A percentile compares a stretch with the other conserved stretches of the same genome.
phyloP scores from a whole-genome alignment of 2,113 vertebrate species.

The Brachionichthys hirsutus region DNA sequence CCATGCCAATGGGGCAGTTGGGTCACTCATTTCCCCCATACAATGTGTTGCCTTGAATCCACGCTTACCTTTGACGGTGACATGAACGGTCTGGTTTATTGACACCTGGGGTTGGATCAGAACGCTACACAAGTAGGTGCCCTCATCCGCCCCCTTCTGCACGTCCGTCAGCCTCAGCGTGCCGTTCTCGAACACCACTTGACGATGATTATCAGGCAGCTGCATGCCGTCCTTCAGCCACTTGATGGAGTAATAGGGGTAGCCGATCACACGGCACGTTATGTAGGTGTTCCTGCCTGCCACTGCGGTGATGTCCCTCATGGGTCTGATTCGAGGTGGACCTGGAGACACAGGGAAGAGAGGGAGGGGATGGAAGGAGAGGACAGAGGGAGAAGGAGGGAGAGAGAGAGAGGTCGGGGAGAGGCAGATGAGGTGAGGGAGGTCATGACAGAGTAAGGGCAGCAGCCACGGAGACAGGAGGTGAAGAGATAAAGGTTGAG shows the following conservation, averaged over 20 bases:
- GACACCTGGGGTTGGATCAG: constrained; percentile 97
- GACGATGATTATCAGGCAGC: constrained; percentile 97
- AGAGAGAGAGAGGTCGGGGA: constrained; percentile 54
- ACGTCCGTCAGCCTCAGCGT: constrained; percentile 96
- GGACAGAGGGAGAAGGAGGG: constrained; percentile 27
- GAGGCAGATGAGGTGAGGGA: constrained; percentile 59
- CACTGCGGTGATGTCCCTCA: constrained; percentile 97
- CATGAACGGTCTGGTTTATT: constrained; percentile 96
- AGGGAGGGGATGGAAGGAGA: constrained; percentile 58
- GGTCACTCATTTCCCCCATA: neutral
- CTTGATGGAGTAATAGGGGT: constrained; percentile 99
- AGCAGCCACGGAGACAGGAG: constrained; percentile 55
- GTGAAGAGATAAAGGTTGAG: constrained; percentile 66
- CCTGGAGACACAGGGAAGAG: constrained; percentile 81
- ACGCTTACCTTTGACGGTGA: constrained; percentile 93
- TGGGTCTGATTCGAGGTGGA: constrained; percentile 94
- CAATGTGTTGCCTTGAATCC: neutral
- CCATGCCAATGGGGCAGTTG: no score
- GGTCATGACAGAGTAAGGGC: constrained; percentile 53
- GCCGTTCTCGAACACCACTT: constrained; percentile 97
- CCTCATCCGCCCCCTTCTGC: constrained; percentile 97
- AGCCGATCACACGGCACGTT: constrained; percentile 98
- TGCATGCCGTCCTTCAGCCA: constrained; percentile 96
- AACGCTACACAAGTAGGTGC: constrained; percentile 96
- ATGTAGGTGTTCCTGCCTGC: constrained; percentile 97